Percentiles rank a stretch among this genome's conserved stretches.
These are phyloP conservation scores for Xanthorhoe designata DNA, from an alignment of 2,888 invertebrate species.

Conservation along the genomic window DNA sequence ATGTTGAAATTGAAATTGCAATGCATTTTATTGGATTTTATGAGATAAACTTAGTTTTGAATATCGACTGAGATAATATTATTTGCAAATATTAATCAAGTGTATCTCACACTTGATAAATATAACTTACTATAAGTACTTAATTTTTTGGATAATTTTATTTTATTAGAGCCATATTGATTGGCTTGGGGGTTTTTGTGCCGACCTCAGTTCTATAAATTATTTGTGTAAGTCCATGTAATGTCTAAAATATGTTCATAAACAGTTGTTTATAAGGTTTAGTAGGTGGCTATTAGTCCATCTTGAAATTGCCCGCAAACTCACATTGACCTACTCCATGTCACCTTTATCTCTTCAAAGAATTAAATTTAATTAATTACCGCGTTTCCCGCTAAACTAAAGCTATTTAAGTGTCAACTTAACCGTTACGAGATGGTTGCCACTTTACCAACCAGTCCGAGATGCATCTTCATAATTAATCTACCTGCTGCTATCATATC, in stretches of 20 bases:
- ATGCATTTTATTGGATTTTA: slow-evolving; percentile 15
- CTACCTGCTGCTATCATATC: slow-evolving; percentile 62
- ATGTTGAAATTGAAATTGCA: slow-evolving; percentile 32
- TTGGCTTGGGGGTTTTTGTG: too few species aligned
- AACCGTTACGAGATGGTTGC: slow-evolving; percentile 58
- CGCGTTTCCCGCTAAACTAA: slow-evolving; percentile 54
- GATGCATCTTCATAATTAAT: slow-evolving; percentile 80
- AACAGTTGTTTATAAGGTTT: too few species aligned
- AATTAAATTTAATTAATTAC: slow-evolving; percentile 51
- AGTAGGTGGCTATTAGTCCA: slow-evolving; percentile 9
- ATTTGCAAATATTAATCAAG: not conserved
- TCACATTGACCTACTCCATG: slow-evolving; percentile 48
- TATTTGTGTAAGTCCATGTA: too few species aligned
- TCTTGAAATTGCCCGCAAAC: slow-evolving; percentile 26
- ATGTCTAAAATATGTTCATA: not conserved
- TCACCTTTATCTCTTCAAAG: slow-evolving; percentile 57
- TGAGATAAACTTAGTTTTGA: slow-evolving; percentile 3
- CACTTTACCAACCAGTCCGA: slow-evolving; percentile 56
- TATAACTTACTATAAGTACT: too few species aligned
- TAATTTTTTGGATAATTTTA: too few species aligned
- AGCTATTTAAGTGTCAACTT: slow-evolving; percentile 60
- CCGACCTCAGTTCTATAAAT: too few species aligned
- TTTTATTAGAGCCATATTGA: too few species aligned
- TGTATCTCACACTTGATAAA: too few species aligned
- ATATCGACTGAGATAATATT: not conserved